Evolutionary conservation across 2,797 vertebrate genomes (phyloP).

Genomic region (Rhinogobio ventralis): DNA sequence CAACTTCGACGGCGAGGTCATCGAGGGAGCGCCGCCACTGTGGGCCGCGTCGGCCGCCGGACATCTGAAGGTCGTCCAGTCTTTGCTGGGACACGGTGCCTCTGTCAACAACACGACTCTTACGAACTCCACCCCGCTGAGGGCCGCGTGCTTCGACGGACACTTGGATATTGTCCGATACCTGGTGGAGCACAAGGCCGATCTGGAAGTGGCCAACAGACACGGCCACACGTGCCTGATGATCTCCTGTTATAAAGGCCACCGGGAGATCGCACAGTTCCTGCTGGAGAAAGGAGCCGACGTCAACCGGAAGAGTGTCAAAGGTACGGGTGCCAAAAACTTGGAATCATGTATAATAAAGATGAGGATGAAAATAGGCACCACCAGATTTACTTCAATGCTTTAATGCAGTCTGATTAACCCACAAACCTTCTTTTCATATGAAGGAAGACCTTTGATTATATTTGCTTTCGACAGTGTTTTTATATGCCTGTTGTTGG

Average conservation of each 20-base stretch:
- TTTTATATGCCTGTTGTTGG: no score
- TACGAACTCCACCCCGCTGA: conserved; percentile 94
- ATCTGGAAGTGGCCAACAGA: conserved; percentile 96
- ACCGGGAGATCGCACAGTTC: conserved; percentile 97
- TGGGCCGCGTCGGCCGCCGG: conserved; percentile 97
- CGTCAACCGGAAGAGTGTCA: conserved; percentile 97
- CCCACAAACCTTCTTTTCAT: no score
- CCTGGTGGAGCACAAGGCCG: conserved; percentile 95
- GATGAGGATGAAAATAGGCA: no score
- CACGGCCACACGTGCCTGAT: conserved; percentile 98
- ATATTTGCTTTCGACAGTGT: no score
- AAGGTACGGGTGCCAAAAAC: no score
- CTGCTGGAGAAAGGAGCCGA: conserved; percentile 96
- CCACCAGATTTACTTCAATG: no score
- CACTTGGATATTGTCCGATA: conserved; percentile 97
- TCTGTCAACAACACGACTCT: conserved; percentile 98
- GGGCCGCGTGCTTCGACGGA: conserved; percentile 97
- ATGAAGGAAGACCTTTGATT: no score
- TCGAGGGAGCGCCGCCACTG: conserved; percentile 94
- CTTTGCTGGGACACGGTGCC: conserved; percentile 91
- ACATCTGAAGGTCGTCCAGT: conserved; percentile 95
- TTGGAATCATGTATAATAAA: no score
- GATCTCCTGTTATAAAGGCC: conserved; percentile 99
- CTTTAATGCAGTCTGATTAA: no score
- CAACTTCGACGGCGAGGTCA: conserved; percentile 97